Conservation (phyloP, 2,888 invertebrate genomes). For the Cheilosia variabilis region DNA sequence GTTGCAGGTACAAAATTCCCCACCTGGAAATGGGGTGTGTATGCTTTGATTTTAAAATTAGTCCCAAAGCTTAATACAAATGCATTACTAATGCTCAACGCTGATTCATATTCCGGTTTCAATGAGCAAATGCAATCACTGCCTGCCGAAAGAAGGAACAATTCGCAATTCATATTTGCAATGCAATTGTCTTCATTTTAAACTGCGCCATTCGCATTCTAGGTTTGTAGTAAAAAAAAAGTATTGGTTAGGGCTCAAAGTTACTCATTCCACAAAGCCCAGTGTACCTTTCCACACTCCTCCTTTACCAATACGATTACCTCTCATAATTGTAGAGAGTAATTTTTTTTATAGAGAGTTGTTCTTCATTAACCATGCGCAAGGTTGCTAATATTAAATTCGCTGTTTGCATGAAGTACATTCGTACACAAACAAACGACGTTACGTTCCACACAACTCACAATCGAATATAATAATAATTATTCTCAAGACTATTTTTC, state of each 20-base stretch:
- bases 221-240: background rate
- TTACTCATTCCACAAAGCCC: no score
- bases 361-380: no score
- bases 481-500: slow-evolving; percentile 70
- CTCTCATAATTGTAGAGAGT: no score
- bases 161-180: slow-evolving; percentile 1
- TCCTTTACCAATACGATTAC: no score
- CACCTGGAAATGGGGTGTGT: no score
- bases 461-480: slow-evolving; percentile 44
- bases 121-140: background rate
- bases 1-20: no score
- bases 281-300: no score
- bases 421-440: background rate
- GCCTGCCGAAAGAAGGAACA: background rate
- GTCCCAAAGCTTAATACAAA: no score
- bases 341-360: background rate
- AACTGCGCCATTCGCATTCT: background rate
- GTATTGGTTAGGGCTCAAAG: no score
- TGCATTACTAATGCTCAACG: no score
- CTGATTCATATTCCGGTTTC: no score
- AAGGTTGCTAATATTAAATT: slow-evolving; percentile 30
- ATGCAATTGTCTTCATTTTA: background rate
- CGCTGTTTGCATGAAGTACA: slow-evolving; percentile 4
- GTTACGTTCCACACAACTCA: slow-evolving; percentile 14
- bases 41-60: no score